Percentiles rank a stretch among this genome's conserved stretches.
phyloP scores from a whole-genome alignment of 2,797 vertebrate species.

The Crotalus adamanteus region DNA sequence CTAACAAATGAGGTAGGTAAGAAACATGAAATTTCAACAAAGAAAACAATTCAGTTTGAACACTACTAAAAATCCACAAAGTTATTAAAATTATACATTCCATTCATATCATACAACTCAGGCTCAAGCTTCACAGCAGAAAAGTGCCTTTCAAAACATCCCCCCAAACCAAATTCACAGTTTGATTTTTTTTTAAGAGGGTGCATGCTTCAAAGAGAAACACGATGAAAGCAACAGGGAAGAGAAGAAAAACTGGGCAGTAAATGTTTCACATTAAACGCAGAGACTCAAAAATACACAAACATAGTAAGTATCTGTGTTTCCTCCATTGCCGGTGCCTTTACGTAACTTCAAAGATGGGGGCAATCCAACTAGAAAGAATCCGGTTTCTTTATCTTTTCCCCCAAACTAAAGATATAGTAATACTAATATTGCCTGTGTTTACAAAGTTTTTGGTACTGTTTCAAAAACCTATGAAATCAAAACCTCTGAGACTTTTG shows the following conservation, averaged over 20 bases:
- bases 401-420: not conserved
- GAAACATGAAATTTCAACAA: conserved; percentile 38
- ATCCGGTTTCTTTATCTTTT: not conserved
- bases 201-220: not conserved
- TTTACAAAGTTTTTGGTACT: not conserved
- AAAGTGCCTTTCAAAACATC: conserved; percentile 47
- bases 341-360: not conserved
- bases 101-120: conserved; percentile 30
- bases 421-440: not conserved
- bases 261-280: conserved; percentile 7
- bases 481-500: not conserved
- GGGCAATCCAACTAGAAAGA: not conserved
- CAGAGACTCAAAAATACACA: not conserved
- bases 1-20: conserved; percentile 73
- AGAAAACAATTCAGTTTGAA: conserved; percentile 7
- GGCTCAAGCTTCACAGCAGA: conserved; percentile 45
- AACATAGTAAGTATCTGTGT: not conserved
- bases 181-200: conserved; percentile 8
- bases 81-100: conserved; percentile 58
- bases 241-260: not conserved
- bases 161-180: conserved; percentile 20
- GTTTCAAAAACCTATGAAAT: not conserved
- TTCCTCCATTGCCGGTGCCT: not conserved
- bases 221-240: not conserved
- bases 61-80: conserved; percentile 23